Evolutionary conservation across 1,140 invertebrate species (phyloP), one percentile per base, ranked within the genome.

Genomic region (Pentalonia nigronervosa): DNA sequence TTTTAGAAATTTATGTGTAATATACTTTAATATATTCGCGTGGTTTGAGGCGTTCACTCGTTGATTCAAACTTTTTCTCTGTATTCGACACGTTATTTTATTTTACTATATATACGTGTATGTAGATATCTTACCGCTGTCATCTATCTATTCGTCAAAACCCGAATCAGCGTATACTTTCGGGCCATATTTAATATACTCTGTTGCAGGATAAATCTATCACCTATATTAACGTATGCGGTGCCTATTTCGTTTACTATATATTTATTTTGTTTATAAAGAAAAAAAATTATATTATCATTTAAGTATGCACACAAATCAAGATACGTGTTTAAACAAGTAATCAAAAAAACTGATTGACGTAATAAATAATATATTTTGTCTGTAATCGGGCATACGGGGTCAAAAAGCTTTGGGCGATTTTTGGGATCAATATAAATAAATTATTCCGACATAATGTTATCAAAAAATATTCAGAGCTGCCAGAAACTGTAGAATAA

Each of bases 371-470:
- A 47, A 34, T n/a, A 36, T 89, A 89, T 34, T 89, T 89, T 89
- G 88, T 56, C 48, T 34, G 9, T 89, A 67, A 67, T 30, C 53
- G 56, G 36, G 17, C 53, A 34, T 7, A 34, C 14, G 23, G 36
- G 89, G 50, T 67, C 67, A n/a, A 67, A 90, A 45, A n/a, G 50
- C 89, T 90, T 45, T 45, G 34, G 36, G 89, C 36, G 25, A 90
- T 90, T 67, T 90, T 90, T 30, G 36, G 56, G 53, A 90, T 90
- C 36, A n/a, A 90, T 90, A 90, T 67, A 67, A 90, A 90, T 90
- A 90, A 67, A 90, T 90, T 90, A 90, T 90, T 67, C 36, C 23
- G 36, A 41, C 89, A 67, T 53, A 90, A 90, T 67, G 56, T n/a
- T 60, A 90, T 90, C 89, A 67, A 67, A 90, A 90, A 67, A 6